Base-by-base conservation (phyloP, 2,797 vertebrate species). In the Parauchenoglanis ngamensis region DNA sequence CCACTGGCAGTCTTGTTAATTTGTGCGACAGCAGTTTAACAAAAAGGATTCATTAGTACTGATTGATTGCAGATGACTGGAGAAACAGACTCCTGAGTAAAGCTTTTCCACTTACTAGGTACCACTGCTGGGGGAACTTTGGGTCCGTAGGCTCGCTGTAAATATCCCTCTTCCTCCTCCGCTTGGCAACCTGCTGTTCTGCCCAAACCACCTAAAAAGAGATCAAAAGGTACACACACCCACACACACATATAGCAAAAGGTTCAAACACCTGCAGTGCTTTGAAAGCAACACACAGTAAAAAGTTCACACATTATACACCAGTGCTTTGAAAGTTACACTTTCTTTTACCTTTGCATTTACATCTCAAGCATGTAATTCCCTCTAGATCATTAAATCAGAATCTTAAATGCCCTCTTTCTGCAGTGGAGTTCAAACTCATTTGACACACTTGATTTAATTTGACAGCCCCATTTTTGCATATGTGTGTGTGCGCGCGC, bases 51-150 rank as follows among this genome's bases (percentile, higher is more conserved):
- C 54, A 88, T 86, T 86, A 86, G 61, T 31, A 68, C 44, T 70
- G 85, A 86, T 35, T 85, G 78, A 86, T 77, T 31, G 70, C 75
- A 72, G 25, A 19, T 52, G 57, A 73, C 65, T 76, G 52, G 68
- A 65, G 2, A 31, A 68, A 17, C 17, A 86, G 61, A 77, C 78
- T 81, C 57, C 49, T 85, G 75, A 73, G 61, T 83, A 25, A 84
- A 85, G 11, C 57, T 85, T 31, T 46, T 84, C 46, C 82, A 91
- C 97, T 56, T 92, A 99, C 98, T 97, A 99, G 95, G 92, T 99
- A 99, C 98, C 98, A 99, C 94, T 99, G 98, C 95, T 97, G 97
- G 0, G 96, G 92, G 89, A 97, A 98, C 92, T 98, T 98, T 0
- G 98, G 97, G 93, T 99, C 97, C 0, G 96, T 96, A 65, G 96